Conservation (phyloP, 2,113 vertebrate genomes). For the Gobius niger region DNA sequence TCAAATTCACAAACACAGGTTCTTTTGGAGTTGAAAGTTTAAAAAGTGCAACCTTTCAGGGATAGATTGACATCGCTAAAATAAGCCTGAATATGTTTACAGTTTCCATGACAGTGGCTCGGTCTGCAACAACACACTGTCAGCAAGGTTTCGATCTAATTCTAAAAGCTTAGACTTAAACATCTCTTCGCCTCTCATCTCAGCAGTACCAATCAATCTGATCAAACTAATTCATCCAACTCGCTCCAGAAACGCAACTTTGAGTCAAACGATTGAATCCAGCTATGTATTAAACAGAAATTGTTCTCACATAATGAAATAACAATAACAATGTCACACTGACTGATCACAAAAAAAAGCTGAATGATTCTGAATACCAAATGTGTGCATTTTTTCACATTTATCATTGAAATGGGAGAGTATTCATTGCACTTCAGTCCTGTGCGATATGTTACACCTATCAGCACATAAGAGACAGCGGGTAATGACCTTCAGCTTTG, state of each 20-base stretch:
- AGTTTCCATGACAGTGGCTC: background rate
- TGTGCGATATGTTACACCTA: background rate
- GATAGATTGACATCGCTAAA: background rate
- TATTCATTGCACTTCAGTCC: background rate
- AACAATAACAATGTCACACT: too few relatives aligned
- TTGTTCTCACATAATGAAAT: too few relatives aligned
- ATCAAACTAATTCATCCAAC: too few relatives aligned
- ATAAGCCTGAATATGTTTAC: background rate
- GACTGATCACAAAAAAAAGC: too few relatives aligned
- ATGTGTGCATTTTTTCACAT: background rate
- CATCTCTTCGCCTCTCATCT: background rate
- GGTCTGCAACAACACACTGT: background rate
- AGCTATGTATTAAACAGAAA: too few relatives aligned
- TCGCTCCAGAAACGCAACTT: too few relatives aligned
- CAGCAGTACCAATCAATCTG: too few relatives aligned
- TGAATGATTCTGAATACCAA: too few relatives aligned
- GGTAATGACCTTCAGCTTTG: background rate
- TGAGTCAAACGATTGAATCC: too few relatives aligned
- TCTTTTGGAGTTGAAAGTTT: background rate
- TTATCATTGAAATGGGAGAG: background rate
- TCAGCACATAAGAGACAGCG: background rate
- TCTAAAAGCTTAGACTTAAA: background rate
- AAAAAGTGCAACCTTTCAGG: background rate
- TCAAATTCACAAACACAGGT: too few relatives aligned
- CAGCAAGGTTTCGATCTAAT: background rate